These are phyloP conservation scores for Rotaria socialis DNA, from an alignment of 2,888 invertebrate species.

Conservation along the genomic window DNA sequence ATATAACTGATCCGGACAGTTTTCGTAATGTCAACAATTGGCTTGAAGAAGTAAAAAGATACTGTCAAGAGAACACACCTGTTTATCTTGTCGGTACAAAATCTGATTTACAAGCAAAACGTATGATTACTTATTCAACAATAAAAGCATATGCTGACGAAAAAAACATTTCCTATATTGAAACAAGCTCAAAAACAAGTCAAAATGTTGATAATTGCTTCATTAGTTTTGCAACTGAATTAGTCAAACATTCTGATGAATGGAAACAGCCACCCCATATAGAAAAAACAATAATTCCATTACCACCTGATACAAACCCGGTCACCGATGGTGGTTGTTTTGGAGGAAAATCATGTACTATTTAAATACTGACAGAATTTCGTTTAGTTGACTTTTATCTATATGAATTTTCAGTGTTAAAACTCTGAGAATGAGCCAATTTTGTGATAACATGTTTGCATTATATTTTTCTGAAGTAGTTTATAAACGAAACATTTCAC, in stretches of 20 bases:
- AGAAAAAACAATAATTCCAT: background rate
- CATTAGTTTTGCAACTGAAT: background rate
- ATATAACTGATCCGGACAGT: constrained; percentile 96
- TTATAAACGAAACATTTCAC: too few relatives aligned
- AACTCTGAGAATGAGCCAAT: too few relatives aligned
- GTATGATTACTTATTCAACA: constrained; percentile 89
- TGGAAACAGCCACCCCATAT: background rate
- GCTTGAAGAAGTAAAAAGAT: constrained; percentile 95
- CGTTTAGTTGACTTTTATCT: too few relatives aligned
- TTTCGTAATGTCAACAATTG: constrained; percentile 98
- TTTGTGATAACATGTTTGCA: too few relatives aligned
- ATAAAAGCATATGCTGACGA: constrained; percentile 89
- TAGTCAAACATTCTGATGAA: background rate
- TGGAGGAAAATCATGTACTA: background rate
- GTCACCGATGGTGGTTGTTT: background rate
- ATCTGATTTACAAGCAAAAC: constrained; percentile 90
- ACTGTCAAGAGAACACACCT: constrained; percentile 95
- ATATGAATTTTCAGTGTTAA: too few relatives aligned
- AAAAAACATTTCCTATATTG: constrained; percentile 97
- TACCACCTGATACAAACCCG: background rate
- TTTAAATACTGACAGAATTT: background rate
- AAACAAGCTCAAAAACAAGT: constrained; percentile 95
- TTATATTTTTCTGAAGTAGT: too few relatives aligned
- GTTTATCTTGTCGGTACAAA: constrained; percentile 95
- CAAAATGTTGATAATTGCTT: constrained; percentile 96